Conservation (phyloP, 2,113 vertebrate species). For the Bolborhynchus lineola region DNA sequence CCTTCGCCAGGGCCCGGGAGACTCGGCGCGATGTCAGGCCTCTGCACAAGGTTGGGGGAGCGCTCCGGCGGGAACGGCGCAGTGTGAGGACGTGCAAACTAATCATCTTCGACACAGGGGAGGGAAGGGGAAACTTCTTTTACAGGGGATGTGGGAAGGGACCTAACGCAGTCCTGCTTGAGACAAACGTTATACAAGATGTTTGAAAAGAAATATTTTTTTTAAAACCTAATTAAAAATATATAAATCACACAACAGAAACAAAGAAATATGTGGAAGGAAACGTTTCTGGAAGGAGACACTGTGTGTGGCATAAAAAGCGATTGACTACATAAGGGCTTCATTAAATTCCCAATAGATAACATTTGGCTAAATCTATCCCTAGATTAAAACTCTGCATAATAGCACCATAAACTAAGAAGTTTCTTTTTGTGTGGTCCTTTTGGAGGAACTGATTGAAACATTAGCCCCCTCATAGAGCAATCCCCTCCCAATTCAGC, state of each 20-base stretch:
- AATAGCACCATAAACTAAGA: slow-evolving; percentile 71
- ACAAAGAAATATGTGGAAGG: slow-evolving; percentile 67
- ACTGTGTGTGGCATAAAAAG: slow-evolving; percentile 75
- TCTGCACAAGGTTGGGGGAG: not conserved
- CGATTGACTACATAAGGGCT: slow-evolving; percentile 74
- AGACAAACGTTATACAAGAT: not conserved
- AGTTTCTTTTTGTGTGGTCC: slow-evolving; percentile 82
- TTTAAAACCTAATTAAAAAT: slow-evolving; percentile 50
- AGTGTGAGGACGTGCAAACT: not conserved
- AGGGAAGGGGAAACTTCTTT: not conserved
- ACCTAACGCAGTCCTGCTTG: not conserved
- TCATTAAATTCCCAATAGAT: slow-evolving; percentile 78
- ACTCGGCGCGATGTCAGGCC: not conserved
- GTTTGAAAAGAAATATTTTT: not conserved
- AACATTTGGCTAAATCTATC: slow-evolving; percentile 76
- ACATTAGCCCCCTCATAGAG: slow-evolving; percentile 70
- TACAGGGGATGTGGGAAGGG: not conserved
- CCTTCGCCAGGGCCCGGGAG: not conserved
- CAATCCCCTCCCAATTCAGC: slow-evolving; percentile 52
- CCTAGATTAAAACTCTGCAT: slow-evolving; percentile 70
- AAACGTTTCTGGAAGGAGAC: slow-evolving; percentile 65
- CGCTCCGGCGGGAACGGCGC: not conserved
- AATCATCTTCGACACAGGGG: not conserved
- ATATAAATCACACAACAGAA: slow-evolving; percentile 67
- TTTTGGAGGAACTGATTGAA: slow-evolving; percentile 69